Conservation (phyloP, 2,888 invertebrate genomes). For the Dicycla oo region DNA sequence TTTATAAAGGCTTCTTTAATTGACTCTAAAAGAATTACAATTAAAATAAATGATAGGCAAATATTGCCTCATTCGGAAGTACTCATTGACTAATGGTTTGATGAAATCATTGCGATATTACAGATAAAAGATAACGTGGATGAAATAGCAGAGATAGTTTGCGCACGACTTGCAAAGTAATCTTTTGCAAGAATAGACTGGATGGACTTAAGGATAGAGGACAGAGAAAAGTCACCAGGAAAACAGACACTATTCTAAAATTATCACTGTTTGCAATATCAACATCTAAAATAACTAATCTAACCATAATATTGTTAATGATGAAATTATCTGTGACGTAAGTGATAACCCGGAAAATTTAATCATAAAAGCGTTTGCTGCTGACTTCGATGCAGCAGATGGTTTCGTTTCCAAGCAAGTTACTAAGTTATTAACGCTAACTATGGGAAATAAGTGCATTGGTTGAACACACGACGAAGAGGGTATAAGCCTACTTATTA, state of each 20-base stretch:
- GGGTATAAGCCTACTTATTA: background rate
- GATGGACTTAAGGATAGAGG: background rate
- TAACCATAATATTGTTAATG: constrained; percentile 45
- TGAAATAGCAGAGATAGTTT: constrained; percentile 16
- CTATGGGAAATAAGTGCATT: constrained; percentile 13
- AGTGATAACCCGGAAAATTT: constrained; percentile 20
- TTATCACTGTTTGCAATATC: constrained; percentile 5
- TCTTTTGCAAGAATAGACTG: constrained; percentile 7
- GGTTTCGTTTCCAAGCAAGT: constrained; percentile 14
- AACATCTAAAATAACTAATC: constrained; percentile 17
- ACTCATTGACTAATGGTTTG: constrained; percentile 15
- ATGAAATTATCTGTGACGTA: constrained; percentile 38
- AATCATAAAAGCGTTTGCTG: constrained; percentile 8
- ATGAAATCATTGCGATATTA: constrained; percentile 31
- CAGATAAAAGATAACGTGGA: constrained; percentile 14
- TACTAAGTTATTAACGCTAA: constrained; percentile 5
- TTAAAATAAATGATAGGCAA: constrained; percentile 29
- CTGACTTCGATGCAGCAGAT: constrained; percentile 1
- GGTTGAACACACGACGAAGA: background rate
- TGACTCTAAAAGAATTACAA: constrained; percentile 28
- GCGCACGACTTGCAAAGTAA: constrained; percentile 12
- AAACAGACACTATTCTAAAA: constrained; percentile 2
- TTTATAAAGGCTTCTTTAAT: constrained; percentile 28
- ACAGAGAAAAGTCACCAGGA: background rate
- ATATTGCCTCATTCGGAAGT: constrained; percentile 29